Base-by-base conservation (phyloP, 1,140 invertebrate genomes). In the Thaumetopoea pityocampa region DNA sequence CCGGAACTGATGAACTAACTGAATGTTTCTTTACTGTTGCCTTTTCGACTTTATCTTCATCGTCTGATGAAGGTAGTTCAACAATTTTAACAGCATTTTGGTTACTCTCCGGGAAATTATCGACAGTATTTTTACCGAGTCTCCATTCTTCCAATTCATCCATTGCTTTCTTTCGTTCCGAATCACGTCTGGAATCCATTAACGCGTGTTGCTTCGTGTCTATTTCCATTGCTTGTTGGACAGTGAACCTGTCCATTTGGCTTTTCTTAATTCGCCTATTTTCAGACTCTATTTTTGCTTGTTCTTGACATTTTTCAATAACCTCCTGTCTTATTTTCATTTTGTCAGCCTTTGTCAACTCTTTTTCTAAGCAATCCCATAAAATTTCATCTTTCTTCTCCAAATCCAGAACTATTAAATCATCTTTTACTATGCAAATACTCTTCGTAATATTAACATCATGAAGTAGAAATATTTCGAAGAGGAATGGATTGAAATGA, bases 121-220 rank as follows among this genome's bases (percentile, higher is more conserved):
- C 7, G 1, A 3, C 1, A 5, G 1, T 35, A 6, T 30, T 37
- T 22, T 38, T 28, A 37, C 20, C 33, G 27, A 52, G 16, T 38
- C 89, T 88, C 90, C 90, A 94, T 33, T 86, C 79, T 58, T 92
- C 88, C 11, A 93, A 76, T 47, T 92, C 88, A 5, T 87, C 79
- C 81, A 92, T 89, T 6, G 90, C 90, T 74, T 87, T 86, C 29
- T 85, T 84, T 27, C 88, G 81, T 62, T 89, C 85, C 6, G 72
- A 50, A 52, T 90, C 81, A 51, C 86, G 84, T 27, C 89, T 85
- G 1, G 67, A 55, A 22, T 91, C 87, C 73, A 92, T 91, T 53
- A 85, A 62, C 30, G 85, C 69, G 11, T 88, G 67, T 20, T 73
- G 76, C 43, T 78, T 62, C 1, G 78, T 86, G 50, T 91, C 88